Evolutionary conservation across 1,140 invertebrate species (phyloP).

Genomic region (Chironomus tepperi): DNA sequence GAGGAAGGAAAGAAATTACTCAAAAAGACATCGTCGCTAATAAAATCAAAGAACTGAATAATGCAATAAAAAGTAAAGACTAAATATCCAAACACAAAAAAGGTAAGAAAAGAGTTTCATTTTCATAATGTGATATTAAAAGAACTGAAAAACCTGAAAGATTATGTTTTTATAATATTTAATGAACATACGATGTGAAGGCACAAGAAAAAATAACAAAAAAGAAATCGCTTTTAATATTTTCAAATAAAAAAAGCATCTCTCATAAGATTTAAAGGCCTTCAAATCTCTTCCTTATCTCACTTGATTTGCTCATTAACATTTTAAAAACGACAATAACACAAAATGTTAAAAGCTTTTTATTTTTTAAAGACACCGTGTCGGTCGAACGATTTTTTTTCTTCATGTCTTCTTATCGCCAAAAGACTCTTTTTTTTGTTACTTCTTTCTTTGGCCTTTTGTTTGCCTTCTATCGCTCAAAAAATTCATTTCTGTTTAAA

Average conservation of each 20-base stretch:
- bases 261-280: background rate
- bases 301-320: conserved; percentile 22
- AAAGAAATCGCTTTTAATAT: conserved; percentile 12
- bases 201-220: background rate
- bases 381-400: no score
- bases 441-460: background rate
- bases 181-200: conserved; percentile 5
- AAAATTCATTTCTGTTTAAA: no score
- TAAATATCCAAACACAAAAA: no score
- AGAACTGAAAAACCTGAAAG: background rate
- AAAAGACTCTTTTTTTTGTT: background rate
- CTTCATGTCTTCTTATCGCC: background rate
- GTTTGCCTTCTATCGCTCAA: background rate
- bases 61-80: no score
- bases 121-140: background rate
- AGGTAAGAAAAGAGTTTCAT: conserved; percentile 17
- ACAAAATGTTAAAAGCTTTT: conserved; percentile 23
- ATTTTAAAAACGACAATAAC: conserved; percentile 24
- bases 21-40: no score
- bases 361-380: background rate
- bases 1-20: no score
- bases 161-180: conserved; percentile 23
- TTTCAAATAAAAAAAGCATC: conserved; percentile 19
- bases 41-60: no score
- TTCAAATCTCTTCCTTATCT: background rate